phyloP scores from a whole-genome alignment of 1,140 invertebrate species.

The Scaptomyza pallida region DNA sequence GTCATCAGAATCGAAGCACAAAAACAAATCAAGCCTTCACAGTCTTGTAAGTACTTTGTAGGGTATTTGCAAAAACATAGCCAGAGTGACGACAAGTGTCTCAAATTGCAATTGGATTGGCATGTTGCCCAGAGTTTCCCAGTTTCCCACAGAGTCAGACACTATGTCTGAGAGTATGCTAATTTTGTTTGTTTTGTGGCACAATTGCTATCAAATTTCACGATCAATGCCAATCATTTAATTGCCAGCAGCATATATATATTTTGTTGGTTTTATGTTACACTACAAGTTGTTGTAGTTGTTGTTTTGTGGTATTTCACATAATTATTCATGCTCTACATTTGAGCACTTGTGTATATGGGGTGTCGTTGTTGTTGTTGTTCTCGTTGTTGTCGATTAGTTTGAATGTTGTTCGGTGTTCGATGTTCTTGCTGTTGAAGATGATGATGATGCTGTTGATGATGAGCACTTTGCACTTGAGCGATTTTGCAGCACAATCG shows the following conservation, averaged over 20 bases:
- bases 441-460: not conserved
- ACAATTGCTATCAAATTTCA: constrained; percentile 77
- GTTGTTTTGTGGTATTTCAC: constrained; percentile 24
- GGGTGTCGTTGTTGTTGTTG: no score
- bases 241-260: constrained; percentile 39
- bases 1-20: no score
- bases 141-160: constrained; percentile 18
- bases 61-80: not conserved
- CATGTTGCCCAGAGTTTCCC: constrained; percentile 26
- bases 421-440: constrained; percentile 27
- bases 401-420: constrained; percentile 3
- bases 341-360: constrained; percentile 43
- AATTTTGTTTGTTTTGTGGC: constrained; percentile 49
- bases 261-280: constrained; percentile 15
- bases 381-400: constrained; percentile 9
- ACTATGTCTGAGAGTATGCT: constrained; percentile 48
- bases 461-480: constrained; percentile 49
- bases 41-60: not conserved
- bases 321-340: constrained; percentile 73
- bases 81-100: constrained; percentile 8
- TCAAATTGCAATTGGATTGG: constrained; percentile 48
- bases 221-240: constrained; percentile 78
- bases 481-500: constrained; percentile 30
- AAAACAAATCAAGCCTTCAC: not conserved
- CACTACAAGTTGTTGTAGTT: constrained; percentile 1